Evolutionary conservation across 2,888 invertebrate genomes (phyloP).

Genomic region (Andrena hattorfiana): DNA sequence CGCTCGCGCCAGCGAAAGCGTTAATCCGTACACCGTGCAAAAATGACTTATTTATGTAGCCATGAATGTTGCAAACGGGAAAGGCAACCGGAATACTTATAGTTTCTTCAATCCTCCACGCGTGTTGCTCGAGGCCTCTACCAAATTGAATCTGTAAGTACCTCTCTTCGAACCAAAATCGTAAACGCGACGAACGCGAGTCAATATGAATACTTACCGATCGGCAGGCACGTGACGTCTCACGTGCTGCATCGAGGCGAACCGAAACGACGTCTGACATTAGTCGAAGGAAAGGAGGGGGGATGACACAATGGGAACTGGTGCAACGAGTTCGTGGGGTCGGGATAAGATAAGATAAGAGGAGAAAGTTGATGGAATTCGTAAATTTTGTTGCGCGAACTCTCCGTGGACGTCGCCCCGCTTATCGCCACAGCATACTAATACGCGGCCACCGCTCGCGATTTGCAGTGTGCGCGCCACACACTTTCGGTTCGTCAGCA

Average conservation of each 20-base stretch:
- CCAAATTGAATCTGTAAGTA: neutral
- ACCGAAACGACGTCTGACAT: neutral
- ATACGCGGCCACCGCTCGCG: neutral
- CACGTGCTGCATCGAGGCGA: neutral
- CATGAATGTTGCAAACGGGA: neutral
- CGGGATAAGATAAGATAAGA: slow-evolving; percentile 67
- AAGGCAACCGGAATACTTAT: neutral
- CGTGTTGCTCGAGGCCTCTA: no score
- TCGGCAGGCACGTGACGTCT: neutral
- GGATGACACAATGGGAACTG: slow-evolving; percentile 46
- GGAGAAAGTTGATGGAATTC: slow-evolving; percentile 78
- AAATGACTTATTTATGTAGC: slow-evolving; percentile 22
- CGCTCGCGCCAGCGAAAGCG: neutral
- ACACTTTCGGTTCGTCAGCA: slow-evolving; percentile 28
- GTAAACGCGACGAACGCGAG: neutral
- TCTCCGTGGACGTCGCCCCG: slow-evolving; percentile 42
- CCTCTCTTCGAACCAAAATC: neutral
- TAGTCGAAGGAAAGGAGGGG: neutral
- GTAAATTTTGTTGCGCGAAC: slow-evolving; percentile 66
- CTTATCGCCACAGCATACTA: slow-evolving; percentile 63
- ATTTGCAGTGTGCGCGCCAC: neutral
- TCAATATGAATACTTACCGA: neutral
- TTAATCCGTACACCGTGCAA: slow-evolving; percentile 14
- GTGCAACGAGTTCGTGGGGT: slow-evolving; percentile 55
- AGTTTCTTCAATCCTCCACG: neutral